phyloP scores from a whole-genome alignment of 2,797 vertebrate species.

The Tenualosa ilisha region DNA sequence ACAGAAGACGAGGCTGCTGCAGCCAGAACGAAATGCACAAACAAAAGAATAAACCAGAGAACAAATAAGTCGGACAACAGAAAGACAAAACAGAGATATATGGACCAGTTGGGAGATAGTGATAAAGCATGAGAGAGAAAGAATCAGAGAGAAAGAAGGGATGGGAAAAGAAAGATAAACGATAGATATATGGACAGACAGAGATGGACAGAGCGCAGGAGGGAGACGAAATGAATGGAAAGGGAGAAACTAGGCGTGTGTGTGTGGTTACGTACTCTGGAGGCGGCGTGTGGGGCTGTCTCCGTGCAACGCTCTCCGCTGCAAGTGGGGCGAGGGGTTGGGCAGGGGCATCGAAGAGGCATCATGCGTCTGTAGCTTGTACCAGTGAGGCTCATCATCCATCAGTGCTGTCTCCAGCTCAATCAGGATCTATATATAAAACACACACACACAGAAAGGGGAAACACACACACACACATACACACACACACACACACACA shows the following conservation, averaged over 20 bases:
- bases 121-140: neutral
- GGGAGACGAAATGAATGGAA: neutral
- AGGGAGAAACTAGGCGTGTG: neutral
- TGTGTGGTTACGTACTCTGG: slow-evolving; percentile 80
- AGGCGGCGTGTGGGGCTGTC: slow-evolving; percentile 84
- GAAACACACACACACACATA: slow-evolving; percentile 25
- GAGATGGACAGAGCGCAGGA: neutral
- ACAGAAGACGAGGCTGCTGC: neutral
- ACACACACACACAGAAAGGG: slow-evolving; percentile 23
- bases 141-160: neutral
- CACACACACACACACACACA: slow-evolving; percentile 21
- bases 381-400: slow-evolving; percentile 97
- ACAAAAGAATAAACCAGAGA: neutral
- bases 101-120: neutral
- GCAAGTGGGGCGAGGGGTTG: slow-evolving; percentile 85
- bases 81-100: neutral
- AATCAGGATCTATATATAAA: slow-evolving; percentile 81
- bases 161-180: neutral
- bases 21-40: neutral
- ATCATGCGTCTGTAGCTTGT: slow-evolving; percentile 92
- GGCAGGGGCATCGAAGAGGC: slow-evolving; percentile 89
- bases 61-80: neutral
- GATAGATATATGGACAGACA: neutral
- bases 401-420: slow-evolving; percentile 90
- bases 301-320: slow-evolving; percentile 81